Base-by-base conservation (phyloP, 2,113 vertebrate species). In the Oceanodroma tethys region DNA sequence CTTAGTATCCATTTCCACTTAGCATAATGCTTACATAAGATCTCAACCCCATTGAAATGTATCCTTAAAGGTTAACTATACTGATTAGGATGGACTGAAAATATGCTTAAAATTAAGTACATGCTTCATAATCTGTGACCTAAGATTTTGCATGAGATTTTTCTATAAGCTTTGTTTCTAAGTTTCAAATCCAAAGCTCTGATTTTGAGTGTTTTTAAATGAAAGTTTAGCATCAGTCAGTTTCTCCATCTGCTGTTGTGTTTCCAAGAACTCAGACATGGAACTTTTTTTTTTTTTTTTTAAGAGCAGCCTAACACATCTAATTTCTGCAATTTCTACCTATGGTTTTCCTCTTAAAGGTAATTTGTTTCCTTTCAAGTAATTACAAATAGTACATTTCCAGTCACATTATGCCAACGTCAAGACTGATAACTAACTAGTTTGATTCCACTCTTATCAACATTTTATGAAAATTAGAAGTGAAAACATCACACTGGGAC, bases 291-390 rank as follows among this genome's bases (percentile, higher is more conserved):
- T 50, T 50, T 56, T 40, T 47, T 81, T 76, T 71, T 83, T 80
- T 82, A 95, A 96, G 96, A 97, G 92, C 96, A 98, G 88, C 90
- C 94, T 96, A 97, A 94, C 94, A 96, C 95, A 95, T 96, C 97
- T 98, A 98, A 98, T 98, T 98, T 98, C 97, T 97, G 98, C 96
- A 98, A 98, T 98, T 98, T 98, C 97, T 98, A 98, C 98, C 98
- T 98, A 98, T 98, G 98, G 98, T 98, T 98, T 98, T 95, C 98
- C 98, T 98, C 98, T 98, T 98, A 98, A 98, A 98, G 96, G 96
- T 98, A 98, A 98, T 98, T 98, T 98, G 98, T 98, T 98, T 98
- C 97, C 98, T 98, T 98, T 98, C 97, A 98, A 98, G 98, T 98
- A 98, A 98, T 98, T 98, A 97, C 97, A 97, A 97, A 98, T 98